These are phyloP conservation scores for Leptobrachium ailaonicum DNA, from an alignment of 2,113 vertebrate genomes.

Conservation along the genomic window DNA sequence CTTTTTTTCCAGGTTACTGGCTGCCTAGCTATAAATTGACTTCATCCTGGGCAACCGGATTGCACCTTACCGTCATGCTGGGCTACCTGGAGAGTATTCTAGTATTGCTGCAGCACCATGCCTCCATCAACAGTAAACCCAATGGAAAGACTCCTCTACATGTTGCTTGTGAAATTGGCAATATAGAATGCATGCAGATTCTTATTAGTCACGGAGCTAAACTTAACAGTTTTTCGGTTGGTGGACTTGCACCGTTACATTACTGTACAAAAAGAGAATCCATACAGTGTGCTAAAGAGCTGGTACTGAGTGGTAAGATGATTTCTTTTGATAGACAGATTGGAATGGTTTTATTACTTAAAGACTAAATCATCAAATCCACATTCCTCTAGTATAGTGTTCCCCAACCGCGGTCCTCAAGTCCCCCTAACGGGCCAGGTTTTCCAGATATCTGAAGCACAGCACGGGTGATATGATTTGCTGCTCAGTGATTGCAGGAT, in stretches of 20 bases:
- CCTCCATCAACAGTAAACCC: slow-evolving; percentile 83
- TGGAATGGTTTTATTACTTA: no score
- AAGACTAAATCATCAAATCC: background rate
- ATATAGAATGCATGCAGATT: slow-evolving; percentile 77
- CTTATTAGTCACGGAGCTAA: slow-evolving; percentile 81
- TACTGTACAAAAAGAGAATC: slow-evolving; percentile 82
- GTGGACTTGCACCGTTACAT: slow-evolving; percentile 85
- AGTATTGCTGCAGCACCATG: slow-evolving; percentile 82
- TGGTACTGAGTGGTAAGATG: slow-evolving; percentile 83
- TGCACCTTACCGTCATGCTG: slow-evolving; percentile 88
- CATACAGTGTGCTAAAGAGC: slow-evolving; percentile 81
- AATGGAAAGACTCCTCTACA: slow-evolving; percentile 96
- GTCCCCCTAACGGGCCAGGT: no score
- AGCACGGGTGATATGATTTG: no score
- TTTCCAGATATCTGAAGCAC: no score
- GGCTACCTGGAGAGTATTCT: slow-evolving; percentile 81
- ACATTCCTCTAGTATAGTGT: no score
- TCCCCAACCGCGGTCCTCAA: no score
- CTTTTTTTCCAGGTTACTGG: slow-evolving; percentile 82
- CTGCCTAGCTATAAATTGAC: slow-evolving; percentile 90
- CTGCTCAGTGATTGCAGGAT: no score
- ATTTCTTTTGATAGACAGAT: no score
- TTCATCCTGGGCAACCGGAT: slow-evolving; percentile 88
- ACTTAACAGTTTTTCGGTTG: slow-evolving; percentile 82
- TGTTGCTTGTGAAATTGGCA: slow-evolving; percentile 81